These are phyloP conservation scores for Caenorhabditis zanzibari DNA, from an alignment of 2,888 invertebrate species.

Conservation along the genomic window DNA sequence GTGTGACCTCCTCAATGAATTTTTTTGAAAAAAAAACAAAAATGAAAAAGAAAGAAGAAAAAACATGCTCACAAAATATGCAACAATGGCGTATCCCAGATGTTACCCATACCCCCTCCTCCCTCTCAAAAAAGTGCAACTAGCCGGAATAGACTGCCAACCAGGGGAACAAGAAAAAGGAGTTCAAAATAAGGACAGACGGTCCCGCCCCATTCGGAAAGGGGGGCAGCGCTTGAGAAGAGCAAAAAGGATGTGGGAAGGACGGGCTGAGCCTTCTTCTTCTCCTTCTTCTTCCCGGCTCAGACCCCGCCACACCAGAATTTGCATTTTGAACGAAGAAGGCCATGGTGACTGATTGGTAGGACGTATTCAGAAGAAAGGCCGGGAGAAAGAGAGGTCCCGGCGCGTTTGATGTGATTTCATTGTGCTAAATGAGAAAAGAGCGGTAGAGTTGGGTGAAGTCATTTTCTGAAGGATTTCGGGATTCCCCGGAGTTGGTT, in stretches of 20 bases:
- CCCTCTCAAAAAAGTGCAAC: constrained; percentile 62
- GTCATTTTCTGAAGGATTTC: neutral
- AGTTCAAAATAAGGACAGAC: constrained; percentile 55
- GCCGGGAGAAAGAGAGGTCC: neutral
- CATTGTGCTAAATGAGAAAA: constrained; percentile 27
- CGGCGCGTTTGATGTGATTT: constrained; percentile 54
- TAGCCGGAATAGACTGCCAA: constrained; percentile 34
- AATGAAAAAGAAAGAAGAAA: constrained; percentile 8
- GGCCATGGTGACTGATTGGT: constrained; percentile 61
- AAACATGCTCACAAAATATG: constrained; percentile 9
- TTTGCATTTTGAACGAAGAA: constrained; percentile 67
- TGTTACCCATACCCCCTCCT: constrained; percentile 14
- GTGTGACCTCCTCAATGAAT: too few species aligned
- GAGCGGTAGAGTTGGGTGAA: constrained; percentile 27
- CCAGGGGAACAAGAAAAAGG: neutral
- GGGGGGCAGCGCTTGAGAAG: constrained; percentile 15
- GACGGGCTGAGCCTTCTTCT: constrained; percentile 6
- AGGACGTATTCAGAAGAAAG: constrained; percentile 35
- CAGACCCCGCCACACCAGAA: constrained; percentile 35
- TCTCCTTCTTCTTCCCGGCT: constrained; percentile 7
- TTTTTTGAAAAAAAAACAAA: too few species aligned
- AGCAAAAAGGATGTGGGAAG: constrained; percentile 17
- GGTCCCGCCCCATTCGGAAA: neutral
- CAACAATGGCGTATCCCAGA: constrained; percentile 4
- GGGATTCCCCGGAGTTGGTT: neutral